Conservation (phyloP, 1,140 invertebrate species). For the Leguminivora glycinivorella region DNA sequence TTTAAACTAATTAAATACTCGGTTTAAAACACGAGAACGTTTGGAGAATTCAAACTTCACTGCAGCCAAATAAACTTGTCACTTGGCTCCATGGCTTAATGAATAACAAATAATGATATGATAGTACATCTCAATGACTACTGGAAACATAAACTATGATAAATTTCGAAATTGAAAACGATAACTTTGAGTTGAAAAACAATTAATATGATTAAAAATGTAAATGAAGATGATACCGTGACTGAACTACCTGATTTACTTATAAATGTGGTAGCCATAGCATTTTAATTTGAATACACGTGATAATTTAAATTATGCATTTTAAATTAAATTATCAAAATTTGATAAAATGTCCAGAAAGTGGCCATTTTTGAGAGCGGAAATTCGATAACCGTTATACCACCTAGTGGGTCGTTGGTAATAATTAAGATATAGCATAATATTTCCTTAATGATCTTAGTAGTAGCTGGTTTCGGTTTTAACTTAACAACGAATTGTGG, state of each 20-base stretch:
- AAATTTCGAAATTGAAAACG: neutral
- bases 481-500: no score
- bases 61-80: no score
- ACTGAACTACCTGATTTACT: neutral
- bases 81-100: no score
- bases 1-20: no score
- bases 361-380: neutral
- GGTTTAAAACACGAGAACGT: no score
- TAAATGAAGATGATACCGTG: neutral
- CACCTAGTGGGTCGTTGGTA: neutral
- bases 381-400: neutral
- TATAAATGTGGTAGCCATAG: neutral
- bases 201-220: neutral
- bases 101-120: neutral
- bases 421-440: neutral
- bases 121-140: neutral
- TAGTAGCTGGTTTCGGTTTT: no score
- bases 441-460: no score
- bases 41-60: no score
- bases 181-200: neutral
- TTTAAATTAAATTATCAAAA: slow-evolving; percentile 1
- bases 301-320: neutral
- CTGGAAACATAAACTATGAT: neutral
- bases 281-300: neutral
- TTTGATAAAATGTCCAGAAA: neutral